Evolutionary conservation across 2,797 vertebrate genomes (phyloP).

Genomic region (Chloroceryle amazona): DNA sequence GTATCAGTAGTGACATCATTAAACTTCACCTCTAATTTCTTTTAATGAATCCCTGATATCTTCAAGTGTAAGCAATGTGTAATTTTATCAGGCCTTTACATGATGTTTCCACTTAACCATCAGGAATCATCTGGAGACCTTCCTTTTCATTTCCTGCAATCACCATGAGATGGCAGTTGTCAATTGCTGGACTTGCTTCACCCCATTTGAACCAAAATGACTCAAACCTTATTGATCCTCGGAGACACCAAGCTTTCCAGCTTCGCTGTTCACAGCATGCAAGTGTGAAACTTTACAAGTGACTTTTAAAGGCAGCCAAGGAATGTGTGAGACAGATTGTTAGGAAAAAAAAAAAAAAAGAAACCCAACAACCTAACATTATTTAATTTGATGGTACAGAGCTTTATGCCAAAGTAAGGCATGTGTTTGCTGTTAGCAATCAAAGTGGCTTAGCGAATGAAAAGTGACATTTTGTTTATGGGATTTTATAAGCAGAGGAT

Average conservation of each 20-base stretch:
- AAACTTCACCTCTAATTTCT: neutral
- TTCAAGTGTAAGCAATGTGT: neutral
- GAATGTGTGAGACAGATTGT: constrained; percentile 73
- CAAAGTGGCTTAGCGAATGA: constrained; percentile 61
- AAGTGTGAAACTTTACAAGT: constrained; percentile 72
- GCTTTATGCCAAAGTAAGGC: constrained; percentile 58
- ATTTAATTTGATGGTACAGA: constrained; percentile 69
- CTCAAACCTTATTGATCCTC: constrained; percentile 44
- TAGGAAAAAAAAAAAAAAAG: neutral
- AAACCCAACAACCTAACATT: constrained; percentile 35
- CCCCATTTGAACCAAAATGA: neutral
- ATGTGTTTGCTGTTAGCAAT: constrained; percentile 67
- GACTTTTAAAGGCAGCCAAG: constrained; percentile 67
- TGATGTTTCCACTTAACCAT: neutral
- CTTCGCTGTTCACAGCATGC: neutral
- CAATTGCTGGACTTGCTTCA: constrained; percentile 23
- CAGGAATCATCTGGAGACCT: neutral
- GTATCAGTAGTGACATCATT: neutral
- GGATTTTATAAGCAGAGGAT: constrained; percentile 36
- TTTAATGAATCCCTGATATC: neutral
- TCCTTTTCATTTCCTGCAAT: neutral
- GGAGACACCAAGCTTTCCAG: neutral
- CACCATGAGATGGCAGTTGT: constrained; percentile 54
- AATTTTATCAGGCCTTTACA: neutral
- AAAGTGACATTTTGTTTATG: constrained; percentile 73